Conservation (phyloP, 1,140 invertebrate species). For the Homarus americanus region DNA sequence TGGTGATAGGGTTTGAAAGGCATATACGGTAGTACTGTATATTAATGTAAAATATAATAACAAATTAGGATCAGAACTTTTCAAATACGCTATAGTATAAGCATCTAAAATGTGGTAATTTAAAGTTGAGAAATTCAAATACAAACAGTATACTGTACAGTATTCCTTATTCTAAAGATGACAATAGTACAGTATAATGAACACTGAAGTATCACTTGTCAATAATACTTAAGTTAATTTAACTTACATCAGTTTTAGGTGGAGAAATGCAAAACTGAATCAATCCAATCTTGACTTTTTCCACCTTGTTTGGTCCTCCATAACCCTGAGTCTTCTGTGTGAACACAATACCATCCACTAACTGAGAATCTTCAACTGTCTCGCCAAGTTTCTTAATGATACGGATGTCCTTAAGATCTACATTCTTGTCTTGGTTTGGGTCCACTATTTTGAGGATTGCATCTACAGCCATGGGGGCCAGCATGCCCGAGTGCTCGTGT, state of each 20-base stretch:
- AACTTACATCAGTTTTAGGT: conserved; percentile 97
- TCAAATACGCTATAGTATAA: no score
- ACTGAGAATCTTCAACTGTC: conserved; percentile 98
- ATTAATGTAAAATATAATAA: no score
- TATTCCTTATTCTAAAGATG: no score
- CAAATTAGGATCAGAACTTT: no score
- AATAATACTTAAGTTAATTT: no score
- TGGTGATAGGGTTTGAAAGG: no score
- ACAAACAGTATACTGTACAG: no score
- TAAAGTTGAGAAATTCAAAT: no score
- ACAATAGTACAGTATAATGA: no score
- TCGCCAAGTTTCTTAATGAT: conserved; percentile 97
- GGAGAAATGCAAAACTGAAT: conserved; percentile 99
- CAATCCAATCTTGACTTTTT: conserved; percentile 99
- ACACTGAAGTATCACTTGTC: no score
- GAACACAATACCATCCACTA: conserved; percentile 97
- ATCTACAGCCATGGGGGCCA: conserved; percentile 98
- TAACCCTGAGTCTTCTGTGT: conserved; percentile 92
- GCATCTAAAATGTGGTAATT: no score
- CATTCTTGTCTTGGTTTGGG: conserved; percentile 83
- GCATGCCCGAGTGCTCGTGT: conserved; percentile 95
- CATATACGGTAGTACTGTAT: no score
- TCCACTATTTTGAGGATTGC: conserved; percentile 94
- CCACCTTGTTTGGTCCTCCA: conserved; percentile 94
- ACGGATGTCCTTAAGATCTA: conserved; percentile 93